phyloP scores from a whole-genome alignment of 2,113 vertebrate genomes.

The Oncorhynchus tshawytscha region DNA sequence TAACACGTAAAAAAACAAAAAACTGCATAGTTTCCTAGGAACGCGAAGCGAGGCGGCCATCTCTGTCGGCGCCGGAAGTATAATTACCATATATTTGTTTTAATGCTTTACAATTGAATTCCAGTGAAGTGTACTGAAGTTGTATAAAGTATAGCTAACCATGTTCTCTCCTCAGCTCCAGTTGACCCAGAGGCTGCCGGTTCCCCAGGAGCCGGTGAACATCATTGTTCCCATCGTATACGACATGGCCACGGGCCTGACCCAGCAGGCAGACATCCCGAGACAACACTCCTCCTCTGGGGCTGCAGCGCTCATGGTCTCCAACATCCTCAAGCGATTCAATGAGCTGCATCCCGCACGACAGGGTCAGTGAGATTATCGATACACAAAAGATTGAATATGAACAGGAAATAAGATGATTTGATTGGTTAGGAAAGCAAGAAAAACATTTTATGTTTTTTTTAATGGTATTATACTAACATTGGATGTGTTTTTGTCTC shows the following conservation, averaged over 20 bases:
- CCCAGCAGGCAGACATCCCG: constrained; percentile 98
- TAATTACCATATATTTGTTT: too few relatives aligned
- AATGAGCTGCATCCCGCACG: constrained; percentile 94
- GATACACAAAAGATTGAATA: too few relatives aligned
- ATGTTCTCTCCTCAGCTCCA: constrained; percentile 80
- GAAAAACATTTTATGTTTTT: not conserved
- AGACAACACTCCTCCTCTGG: constrained; percentile 96
- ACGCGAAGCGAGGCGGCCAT: too few relatives aligned
- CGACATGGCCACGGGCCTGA: constrained; percentile 97
- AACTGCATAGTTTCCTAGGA: too few relatives aligned
- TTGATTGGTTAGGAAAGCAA: not conserved
- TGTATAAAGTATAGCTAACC: not conserved
- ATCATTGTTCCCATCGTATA: constrained; percentile 99
- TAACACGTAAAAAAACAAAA: too few relatives aligned
- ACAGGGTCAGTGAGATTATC: constrained; percentile 70
- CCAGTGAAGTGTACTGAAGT: not conserved
- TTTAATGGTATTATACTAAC: not conserved
- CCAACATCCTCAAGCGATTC: constrained; percentile 97
- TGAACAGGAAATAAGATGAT: too few relatives aligned
- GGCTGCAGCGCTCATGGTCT: constrained; percentile 95
- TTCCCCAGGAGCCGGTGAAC: constrained; percentile 90
- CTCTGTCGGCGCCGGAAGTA: too few relatives aligned
- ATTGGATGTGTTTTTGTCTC: constrained; percentile 20
- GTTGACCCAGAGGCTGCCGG: constrained; percentile 91
- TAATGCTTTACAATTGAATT: too few relatives aligned